Conservation (phyloP, 2,888 invertebrate species). For the Agonopterix arenella region DNA sequence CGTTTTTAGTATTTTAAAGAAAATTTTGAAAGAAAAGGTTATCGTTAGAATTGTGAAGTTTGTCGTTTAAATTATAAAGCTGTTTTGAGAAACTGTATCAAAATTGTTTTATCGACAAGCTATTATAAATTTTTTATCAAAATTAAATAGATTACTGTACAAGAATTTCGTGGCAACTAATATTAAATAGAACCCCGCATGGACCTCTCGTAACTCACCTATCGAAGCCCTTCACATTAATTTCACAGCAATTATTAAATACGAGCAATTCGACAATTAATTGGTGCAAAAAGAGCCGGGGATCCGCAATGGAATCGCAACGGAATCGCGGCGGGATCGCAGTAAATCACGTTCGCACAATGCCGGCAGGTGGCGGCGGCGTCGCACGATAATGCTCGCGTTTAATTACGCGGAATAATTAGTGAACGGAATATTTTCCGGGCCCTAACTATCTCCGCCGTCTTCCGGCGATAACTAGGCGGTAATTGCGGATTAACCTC, state of each 20-base stretch:
- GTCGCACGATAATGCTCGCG: slow-evolving; percentile 71
- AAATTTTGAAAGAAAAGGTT: neutral
- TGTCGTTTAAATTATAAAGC: no score
- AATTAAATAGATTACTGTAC: no score
- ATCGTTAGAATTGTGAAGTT: neutral
- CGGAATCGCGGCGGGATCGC: slow-evolving; percentile 67
- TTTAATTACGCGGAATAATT: slow-evolving; percentile 78
- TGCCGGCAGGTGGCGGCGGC: slow-evolving; percentile 74
- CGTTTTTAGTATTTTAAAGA: neutral
- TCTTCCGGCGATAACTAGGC: slow-evolving; percentile 76
- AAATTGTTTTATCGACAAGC: no score
- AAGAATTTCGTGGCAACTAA: no score
- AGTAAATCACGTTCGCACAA: slow-evolving; percentile 73
- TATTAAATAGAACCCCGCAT: neutral
- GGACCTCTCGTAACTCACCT: slow-evolving; percentile 8
- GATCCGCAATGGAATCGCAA: slow-evolving; percentile 57
- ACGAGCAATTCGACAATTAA: slow-evolving; percentile 73
- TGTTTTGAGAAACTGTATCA: no score
- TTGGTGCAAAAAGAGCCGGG: slow-evolving; percentile 70
- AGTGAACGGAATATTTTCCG: slow-evolving; percentile 77
- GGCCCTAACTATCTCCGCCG: slow-evolving; percentile 75
- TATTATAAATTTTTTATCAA: no score
- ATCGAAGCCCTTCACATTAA: slow-evolving; percentile 46
- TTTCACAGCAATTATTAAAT: slow-evolving; percentile 70
- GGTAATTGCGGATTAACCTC: slow-evolving; percentile 75